Evolutionary conservation across 2,113 vertebrate genomes (phyloP).

Genomic region (Cheirogaleus medius): DNA sequence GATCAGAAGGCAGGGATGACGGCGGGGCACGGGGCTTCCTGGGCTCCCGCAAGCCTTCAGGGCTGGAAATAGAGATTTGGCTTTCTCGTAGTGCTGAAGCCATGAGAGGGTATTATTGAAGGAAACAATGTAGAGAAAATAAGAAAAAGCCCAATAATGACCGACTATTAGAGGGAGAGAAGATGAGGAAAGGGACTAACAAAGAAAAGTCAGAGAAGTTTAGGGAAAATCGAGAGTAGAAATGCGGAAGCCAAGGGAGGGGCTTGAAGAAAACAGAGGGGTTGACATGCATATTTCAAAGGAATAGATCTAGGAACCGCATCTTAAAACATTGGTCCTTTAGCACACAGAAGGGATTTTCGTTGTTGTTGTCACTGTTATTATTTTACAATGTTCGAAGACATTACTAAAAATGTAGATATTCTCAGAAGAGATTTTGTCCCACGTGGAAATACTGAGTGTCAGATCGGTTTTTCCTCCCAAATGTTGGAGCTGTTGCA

Average conservation of each 20-base stretch:
- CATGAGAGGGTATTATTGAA: not conserved
- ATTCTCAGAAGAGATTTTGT: not conserved
- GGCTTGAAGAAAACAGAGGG: not conserved
- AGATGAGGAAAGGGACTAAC: not conserved
- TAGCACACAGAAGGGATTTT: not conserved
- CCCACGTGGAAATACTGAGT: not conserved
- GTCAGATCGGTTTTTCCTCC: not conserved
- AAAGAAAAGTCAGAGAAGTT: not conserved
- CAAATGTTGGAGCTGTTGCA: not conserved
- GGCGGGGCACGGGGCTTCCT: not conserved
- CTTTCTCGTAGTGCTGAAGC: not conserved
- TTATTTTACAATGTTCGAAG: slow-evolving; percentile 35
- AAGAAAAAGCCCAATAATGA: not conserved
- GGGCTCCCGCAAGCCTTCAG: rapidly evolving
- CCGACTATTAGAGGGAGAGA: not conserved
- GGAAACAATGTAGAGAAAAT: not conserved
- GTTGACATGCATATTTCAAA: not conserved
- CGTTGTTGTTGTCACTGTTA: not conserved
- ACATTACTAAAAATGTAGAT: slow-evolving; percentile 8
- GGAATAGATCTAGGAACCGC: not conserved
- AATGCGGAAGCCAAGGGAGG: not conserved
- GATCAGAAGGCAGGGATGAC: not conserved
- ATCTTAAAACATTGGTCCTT: not conserved
- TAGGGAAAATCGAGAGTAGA: not conserved
- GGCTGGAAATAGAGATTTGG: not conserved